Evolutionary conservation across 53 echinoderm and acorn worm genomes (phyloP), one percentile per base, ranked within the genome.

Genomic region (Hippasteria phrygiana): DNA sequence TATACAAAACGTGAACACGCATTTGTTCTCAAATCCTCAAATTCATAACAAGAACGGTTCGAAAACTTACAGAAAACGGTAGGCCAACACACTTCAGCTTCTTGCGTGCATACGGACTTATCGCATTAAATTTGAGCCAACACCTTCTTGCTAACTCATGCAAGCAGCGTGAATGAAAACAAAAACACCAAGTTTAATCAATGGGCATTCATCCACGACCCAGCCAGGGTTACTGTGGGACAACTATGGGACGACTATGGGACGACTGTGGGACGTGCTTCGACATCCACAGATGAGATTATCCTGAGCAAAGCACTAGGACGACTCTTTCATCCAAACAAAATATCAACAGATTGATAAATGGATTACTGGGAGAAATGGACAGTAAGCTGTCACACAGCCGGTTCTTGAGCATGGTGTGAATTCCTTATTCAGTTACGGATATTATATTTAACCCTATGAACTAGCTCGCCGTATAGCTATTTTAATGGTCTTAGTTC

Each of bases 291-390:
- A 32, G 71, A 26, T 20, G 36, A 24, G 69, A 70, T 85, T 70
- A 85, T 27, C 85, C 50, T 36, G 5, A 3, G 1, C 11, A 26
- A 55, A 51, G 28, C 12, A 43, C 36, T 67, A 11, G 70, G 50
- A 36, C 13, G 75, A 48, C 38, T 78, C 59, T 34, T 38, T 34
- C 26, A 55, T 56, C 78, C 78, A 78, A 78, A 78, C 38, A 36
- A 78, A 78, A 78, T 55, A 55, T 78, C 78, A 78, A 78, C 78
- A 85, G 85, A 85, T 71, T 71, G 51, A 85, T 85, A 70, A 71
- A 85, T 16, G 71, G 85, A 85, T 85, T 85, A 35, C 17, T 43
- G 20, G 7, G 43, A 1, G 81, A 81, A 0, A 31, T 18, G 42
- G 18, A 5, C 16, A 41, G 40, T 20, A 1, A 41, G 72, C 9